Evolutionary conservation across 2,113 vertebrate genomes (phyloP).

Genomic region (Todiramphus chloris): DNA sequence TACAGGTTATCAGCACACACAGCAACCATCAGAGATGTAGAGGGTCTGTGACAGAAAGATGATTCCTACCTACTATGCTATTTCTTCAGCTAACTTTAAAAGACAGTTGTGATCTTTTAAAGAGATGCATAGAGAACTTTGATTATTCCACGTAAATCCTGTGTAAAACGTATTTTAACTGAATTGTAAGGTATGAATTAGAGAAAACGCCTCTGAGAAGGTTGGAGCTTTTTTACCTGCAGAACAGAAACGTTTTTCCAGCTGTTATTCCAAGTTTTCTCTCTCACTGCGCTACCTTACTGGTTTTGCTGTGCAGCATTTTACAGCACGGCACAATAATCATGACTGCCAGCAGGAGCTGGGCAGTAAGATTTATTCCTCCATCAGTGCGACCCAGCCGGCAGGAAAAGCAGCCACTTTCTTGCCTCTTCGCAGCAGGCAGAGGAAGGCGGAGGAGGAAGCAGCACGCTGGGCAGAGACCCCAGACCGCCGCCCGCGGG

Average conservation of each 20-base stretch:
- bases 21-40: neutral
- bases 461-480: neutral
- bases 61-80: neutral
- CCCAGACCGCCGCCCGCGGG: neutral
- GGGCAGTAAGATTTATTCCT: neutral
- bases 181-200: accelerated
- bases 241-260: neutral
- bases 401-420: neutral
- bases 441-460: neutral
- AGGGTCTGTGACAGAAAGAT: neutral
- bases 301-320: neutral
- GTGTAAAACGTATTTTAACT: neutral
- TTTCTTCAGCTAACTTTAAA: neutral
- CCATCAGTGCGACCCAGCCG: accelerated
- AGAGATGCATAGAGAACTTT: neutral
- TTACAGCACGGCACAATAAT: neutral
- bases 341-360: neutral
- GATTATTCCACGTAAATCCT: neutral
- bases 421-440: neutral
- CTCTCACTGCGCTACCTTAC: neutral
- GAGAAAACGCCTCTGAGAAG: neutral
- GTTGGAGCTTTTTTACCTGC: neutral
- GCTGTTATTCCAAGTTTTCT: neutral
- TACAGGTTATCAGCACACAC: accelerated
- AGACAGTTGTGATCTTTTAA: neutral